Conservation (phyloP, 1,140 invertebrate species). For the Epicauta chinensis region DNA sequence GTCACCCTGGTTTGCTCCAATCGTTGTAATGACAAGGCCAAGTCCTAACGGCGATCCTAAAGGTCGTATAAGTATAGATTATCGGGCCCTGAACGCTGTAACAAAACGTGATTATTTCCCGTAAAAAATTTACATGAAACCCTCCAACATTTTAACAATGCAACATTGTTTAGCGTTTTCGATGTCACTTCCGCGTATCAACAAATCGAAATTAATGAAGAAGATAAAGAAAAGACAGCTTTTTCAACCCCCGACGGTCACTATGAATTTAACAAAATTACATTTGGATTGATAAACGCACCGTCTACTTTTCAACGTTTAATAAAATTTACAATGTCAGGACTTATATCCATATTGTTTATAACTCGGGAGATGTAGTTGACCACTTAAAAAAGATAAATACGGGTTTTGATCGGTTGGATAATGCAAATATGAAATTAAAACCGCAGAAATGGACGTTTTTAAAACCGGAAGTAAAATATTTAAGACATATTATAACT, state of each 20-base stretch:
- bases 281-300: constrained; percentile 23
- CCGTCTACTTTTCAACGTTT: no score
- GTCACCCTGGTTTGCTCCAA: constrained; percentile 41
- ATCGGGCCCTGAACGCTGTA: constrained; percentile 40
- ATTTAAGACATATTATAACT: constrained; percentile 26
- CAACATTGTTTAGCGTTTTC: constrained; percentile 39
- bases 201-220: constrained; percentile 15
- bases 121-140: constrained; percentile 41
- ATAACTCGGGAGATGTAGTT: constrained; percentile 8
- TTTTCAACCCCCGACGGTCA: constrained; percentile 22
- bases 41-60: not conserved
- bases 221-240: constrained; percentile 28
- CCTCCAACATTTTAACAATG: no score
- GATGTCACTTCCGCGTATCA: constrained; percentile 35
- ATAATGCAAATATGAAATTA: constrained; percentile 20
- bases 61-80: constrained; percentile 24
- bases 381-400: constrained; percentile 19
- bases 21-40: constrained; percentile 44
- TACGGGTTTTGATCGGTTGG: constrained; percentile 15
- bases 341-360: constrained; percentile 26
- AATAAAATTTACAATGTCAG: constrained; percentile 25
- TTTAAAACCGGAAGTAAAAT: constrained; percentile 20
- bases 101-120: constrained; percentile 44
- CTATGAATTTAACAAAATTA: constrained; percentile 12
- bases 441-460: constrained; percentile 9